A percentile compares a stretch with the other conserved stretches of the same genome.
Evolutionary conservation across 2,888 invertebrate species (phyloP).

Genomic region (Callosobruchus maculatus): DNA sequence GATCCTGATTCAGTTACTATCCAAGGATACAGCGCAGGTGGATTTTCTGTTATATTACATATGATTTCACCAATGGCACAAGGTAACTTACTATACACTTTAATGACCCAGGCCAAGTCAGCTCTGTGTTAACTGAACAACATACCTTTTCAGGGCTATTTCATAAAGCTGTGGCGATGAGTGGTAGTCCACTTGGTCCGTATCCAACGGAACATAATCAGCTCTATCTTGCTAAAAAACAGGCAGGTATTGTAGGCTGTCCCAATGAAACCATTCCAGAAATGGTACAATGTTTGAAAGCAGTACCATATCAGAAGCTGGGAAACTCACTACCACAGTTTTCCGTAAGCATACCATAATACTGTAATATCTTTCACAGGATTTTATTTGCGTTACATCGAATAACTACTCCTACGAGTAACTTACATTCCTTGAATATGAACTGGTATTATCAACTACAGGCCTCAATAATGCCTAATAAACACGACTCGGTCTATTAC

Average conservation of each 20-base stretch:
- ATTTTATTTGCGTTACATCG: too few species aligned
- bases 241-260: conserved; percentile 60
- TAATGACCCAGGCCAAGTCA: too few species aligned
- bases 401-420: too few species aligned
- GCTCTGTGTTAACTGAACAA: too few species aligned
- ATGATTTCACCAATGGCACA: conserved; percentile 65
- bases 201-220: conserved; percentile 55
- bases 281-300: conserved; percentile 60
- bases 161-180: conserved; percentile 67
- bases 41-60: conserved; percentile 48
- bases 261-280: conserved; percentile 53
- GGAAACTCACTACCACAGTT: conserved; percentile 51
- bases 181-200: conserved; percentile 58
- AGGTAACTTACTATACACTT: conserved; percentile 38
- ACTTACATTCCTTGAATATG: too few species aligned
- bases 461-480: too few species aligned
- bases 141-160: conserved; percentile 69
- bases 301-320: conserved; percentile 51
- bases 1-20: conserved; percentile 63
- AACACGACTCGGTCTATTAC: too few species aligned
- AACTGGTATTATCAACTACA: too few species aligned
- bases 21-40: conserved; percentile 56
- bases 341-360: conserved; percentile 42
- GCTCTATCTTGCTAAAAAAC: conserved; percentile 57
- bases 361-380: too few species aligned